Conservation (phyloP, 2,797 vertebrate genomes). For the Delichon dasypus region DNA sequence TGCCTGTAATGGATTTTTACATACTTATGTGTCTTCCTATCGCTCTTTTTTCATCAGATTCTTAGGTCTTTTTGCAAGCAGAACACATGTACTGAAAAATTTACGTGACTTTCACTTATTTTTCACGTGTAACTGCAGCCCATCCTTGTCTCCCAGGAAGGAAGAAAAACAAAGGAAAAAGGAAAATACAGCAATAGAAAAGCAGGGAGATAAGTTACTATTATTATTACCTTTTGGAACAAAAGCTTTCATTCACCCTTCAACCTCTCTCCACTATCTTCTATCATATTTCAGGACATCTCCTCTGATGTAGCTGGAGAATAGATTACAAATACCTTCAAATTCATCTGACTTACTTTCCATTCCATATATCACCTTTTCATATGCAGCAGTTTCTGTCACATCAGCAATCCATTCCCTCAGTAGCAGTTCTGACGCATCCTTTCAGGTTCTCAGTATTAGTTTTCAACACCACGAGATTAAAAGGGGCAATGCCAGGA, state of each 20-base stretch:
- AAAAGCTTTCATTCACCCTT: slow-evolving; percentile 62
- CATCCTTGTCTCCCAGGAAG: not conserved
- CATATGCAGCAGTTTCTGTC: slow-evolving; percentile 23
- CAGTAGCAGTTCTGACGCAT: not conserved
- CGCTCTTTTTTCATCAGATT: not conserved
- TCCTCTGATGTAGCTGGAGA: slow-evolving; percentile 34
- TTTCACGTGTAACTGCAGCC: not conserved
- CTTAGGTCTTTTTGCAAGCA: not conserved
- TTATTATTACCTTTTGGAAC: slow-evolving; percentile 60
- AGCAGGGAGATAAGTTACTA: slow-evolving; percentile 32
- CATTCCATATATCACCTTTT: slow-evolving; percentile 52
- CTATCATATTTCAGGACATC: slow-evolving; percentile 50
- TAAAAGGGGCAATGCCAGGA: not conserved
- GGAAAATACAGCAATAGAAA: not conserved
- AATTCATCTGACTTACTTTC: slow-evolving; percentile 63
- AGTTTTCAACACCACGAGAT: not conserved
- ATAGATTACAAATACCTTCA: slow-evolving; percentile 58
- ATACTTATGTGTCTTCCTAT: not conserved
- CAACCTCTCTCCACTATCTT: slow-evolving; percentile 29
- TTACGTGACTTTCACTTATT: not conserved
- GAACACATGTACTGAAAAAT: not conserved
- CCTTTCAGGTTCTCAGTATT: not conserved
- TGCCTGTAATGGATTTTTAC: slow-evolving; percentile 5
- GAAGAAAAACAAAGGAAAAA: not conserved
- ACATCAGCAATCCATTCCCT: slow-evolving; percentile 34